Conservation (phyloP, 2,113 vertebrate genomes). For the Stegostoma tigrinum region DNA sequence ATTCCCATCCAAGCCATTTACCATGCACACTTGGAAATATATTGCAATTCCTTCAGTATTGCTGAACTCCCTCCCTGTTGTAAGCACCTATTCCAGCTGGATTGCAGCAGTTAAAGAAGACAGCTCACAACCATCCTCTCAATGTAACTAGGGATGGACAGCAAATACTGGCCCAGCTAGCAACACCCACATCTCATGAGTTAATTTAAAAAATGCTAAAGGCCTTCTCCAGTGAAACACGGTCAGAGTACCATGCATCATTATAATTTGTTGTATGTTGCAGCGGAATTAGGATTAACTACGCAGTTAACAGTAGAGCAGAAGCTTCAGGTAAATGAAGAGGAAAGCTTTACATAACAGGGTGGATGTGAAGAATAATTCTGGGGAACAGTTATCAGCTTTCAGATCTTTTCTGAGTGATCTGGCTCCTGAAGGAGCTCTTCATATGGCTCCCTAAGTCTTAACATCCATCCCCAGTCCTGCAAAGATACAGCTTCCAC, state of each 20-base stretch:
- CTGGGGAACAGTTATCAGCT: not conserved
- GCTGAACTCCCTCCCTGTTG: too few relatives aligned
- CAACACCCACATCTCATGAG: too few relatives aligned
- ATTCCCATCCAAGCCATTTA: too few relatives aligned
- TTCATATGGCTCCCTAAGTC: not conserved
- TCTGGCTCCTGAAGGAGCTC: not conserved
- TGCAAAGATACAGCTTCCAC: not conserved
- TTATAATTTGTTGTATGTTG: not conserved
- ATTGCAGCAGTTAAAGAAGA: too few relatives aligned
- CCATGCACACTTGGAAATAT: too few relatives aligned
- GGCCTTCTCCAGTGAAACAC: not conserved
- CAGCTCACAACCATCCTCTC: too few relatives aligned
- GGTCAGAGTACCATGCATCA: not conserved
- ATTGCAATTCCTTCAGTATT: too few relatives aligned
- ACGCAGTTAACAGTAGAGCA: not conserved
- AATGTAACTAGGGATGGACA: too few relatives aligned
- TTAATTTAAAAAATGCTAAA: too few relatives aligned
- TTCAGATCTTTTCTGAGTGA: not conserved
- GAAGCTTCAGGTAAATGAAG: not conserved
- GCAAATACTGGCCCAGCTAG: too few relatives aligned
- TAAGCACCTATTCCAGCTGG: too few relatives aligned
- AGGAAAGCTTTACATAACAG: not conserved
- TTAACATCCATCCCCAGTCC: not conserved
- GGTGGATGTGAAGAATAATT: not conserved
- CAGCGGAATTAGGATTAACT: not conserved